Base-by-base conservation (phyloP, 2,113 vertebrate genomes). In the Ceyx cyanopectus region DNA sequence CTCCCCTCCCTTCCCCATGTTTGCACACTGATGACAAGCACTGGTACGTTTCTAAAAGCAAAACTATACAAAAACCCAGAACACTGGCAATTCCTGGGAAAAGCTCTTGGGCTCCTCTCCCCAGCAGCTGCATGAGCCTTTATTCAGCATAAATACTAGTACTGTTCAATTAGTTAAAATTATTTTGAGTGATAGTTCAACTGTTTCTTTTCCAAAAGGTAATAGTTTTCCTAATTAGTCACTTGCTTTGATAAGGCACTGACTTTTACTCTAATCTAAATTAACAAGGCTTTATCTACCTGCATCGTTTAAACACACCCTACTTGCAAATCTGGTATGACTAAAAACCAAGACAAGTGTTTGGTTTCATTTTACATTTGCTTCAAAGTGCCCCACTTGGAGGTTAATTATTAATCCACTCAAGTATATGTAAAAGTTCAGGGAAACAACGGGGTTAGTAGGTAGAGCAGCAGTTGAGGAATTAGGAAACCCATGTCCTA, bases 231-330 rank as follows among this genome's bases (percentile, higher is more conserved):
- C 89, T 96, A 95, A 96, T 96, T 94, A 96, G 88, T 96, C 86
- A 93, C 77, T 94, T 77, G 84, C 93, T 96, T 95, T 97, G 95
- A 97, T 94, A 95, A 93, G 78, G 85, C 78, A 68, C 80, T 95
- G 95, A 92, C 89, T 96, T 89, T 78, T 94, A 81, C 79, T 95
- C 91, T 94, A 96, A 96, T 96, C 95, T 97, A 95, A 97, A 91
- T 96, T 96, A 95, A 95, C 95, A 95, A 96, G 93, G 62, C 89
- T 90, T 97, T 96, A 97, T 97, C 97, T 96, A 73, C 62, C 69
- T 92, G 83, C 91, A 87, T 92, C 94, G 48, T 69, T 97, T 89
- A 96, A 94, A 94, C 95, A 96, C 94, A 89, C 95, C 97, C 95
- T 97, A 54, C 91, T 82, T 90, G 91, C 94, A 94, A 97, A 97